Conservation (phyloP, 1,140 invertebrate species). For the Drosophila eugracilis region DNA sequence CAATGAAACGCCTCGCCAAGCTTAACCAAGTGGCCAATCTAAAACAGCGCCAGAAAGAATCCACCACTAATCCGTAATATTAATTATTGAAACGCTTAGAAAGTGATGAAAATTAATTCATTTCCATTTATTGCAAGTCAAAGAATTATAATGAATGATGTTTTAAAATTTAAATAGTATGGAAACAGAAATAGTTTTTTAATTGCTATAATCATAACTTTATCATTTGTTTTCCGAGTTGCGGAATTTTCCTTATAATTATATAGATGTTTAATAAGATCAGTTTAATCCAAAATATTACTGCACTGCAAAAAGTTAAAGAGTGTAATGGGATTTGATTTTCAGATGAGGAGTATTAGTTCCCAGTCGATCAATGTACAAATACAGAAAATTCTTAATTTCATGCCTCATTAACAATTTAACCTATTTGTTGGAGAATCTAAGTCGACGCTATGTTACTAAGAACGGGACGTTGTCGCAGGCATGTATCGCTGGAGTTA, state of each 20-base stretch:
- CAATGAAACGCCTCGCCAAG: conserved; percentile 70
- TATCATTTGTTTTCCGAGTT: not conserved
- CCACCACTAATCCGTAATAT: conserved; percentile 16
- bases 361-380: not conserved
- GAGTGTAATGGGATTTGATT: not conserved
- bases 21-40: conserved; percentile 71
- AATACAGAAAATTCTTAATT: conserved; percentile 13
- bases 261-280: too few relatives aligned
- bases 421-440: not conserved
- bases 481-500: not conserved
- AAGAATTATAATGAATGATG: not conserved
- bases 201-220: too few relatives aligned
- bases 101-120: not conserved
- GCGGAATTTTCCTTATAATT: not conserved
- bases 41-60: conserved; percentile 50
- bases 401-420: conserved; percentile 1
- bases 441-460: not conserved
- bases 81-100: not conserved
- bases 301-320: not conserved
- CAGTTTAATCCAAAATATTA: not conserved
- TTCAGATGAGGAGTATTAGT: not conserved
- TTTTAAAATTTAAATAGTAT: not conserved
- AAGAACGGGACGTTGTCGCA: too few relatives aligned
- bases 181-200: not conserved
- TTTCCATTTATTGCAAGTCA: not conserved